These are phyloP conservation scores for Gambusia holbrooki DNA, from an alignment of 2,113 vertebrate genomes.

Conservation along the genomic window DNA sequence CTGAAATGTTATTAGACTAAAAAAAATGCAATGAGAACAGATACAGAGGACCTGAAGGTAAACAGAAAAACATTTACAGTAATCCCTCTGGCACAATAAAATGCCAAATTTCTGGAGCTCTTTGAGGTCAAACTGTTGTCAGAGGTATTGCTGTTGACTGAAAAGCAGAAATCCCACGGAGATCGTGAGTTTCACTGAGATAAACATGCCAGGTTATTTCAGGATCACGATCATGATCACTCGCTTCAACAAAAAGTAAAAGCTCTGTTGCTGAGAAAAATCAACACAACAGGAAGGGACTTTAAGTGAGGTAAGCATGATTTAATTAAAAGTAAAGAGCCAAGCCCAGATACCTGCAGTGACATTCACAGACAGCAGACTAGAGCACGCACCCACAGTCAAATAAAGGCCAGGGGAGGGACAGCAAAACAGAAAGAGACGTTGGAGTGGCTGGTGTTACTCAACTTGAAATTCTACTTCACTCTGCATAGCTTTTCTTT, in stretches of 20 bases:
- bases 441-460: constrained; percentile 74
- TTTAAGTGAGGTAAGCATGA: constrained; percentile 14
- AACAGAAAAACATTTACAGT: constrained; percentile 29
- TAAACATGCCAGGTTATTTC: neutral
- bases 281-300: constrained; percentile 2
- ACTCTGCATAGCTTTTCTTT: constrained; percentile 75
- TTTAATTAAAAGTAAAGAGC: constrained; percentile 35
- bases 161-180: constrained; percentile 14
- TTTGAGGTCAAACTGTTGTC: constrained; percentile 11
- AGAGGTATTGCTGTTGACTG: constrained; percentile 52
- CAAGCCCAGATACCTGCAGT: constrained; percentile 61
- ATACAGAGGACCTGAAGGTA: constrained; percentile 24
- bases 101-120: neutral
- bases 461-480: constrained; percentile 90
- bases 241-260: constrained; percentile 7
- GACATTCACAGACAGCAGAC: constrained; percentile 66
- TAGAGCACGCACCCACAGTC: constrained; percentile 65
- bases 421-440: constrained; percentile 62
- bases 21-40: neutral
- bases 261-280: neutral
- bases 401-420: constrained; percentile 47
- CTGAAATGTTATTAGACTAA: neutral
- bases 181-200: neutral
- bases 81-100: constrained; percentile 40
- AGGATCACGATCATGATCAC: neutral